Base-by-base conservation (phyloP, 2,888 invertebrate species). In the Acanthopleura granulata region DNA sequence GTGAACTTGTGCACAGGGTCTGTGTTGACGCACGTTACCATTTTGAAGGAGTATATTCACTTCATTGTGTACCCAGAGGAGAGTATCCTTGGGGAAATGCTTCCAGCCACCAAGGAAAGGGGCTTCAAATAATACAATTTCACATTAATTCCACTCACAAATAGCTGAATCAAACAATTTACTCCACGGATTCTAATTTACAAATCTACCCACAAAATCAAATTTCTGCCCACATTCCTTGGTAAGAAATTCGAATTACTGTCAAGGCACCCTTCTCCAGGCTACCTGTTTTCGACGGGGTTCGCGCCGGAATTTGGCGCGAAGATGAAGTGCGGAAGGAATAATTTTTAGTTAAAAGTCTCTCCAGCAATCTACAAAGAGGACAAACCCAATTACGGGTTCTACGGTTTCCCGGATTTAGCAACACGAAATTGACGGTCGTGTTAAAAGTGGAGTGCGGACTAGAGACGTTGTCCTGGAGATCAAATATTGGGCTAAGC, bases 181-280 rank as follows among this genome's bases (percentile, higher is more conserved):
- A 40, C 40, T 40, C 40, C 40, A 40, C 40, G 40, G 40, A 40
- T 9, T 57, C 57, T 57, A n/a, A 57, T 57, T 57, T 57, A 57
- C n/a, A 57, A 57, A n/a, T 57, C 57, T 57, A 57, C 57, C 22
- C n/a, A 22, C 57, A n/a, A 57, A 57, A 57, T 57, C 22, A 22
- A 57, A 57, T 57, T 57, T 12, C 57, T 18, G 18, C 22, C 57
- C 57, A 18, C 22, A 18, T 57, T 57, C 57, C 57, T 57, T 22
- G 57, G 57, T 57, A 57, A 57, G 57, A 57, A 57, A 57, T 57
- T 57, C 22, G 57, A 57, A 57, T 57, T 57, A 57, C 57, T 57
- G 40, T 40, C 40, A 40, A 40, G 40, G 40, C 40, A 40, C 40
- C 40, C 40, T 40, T 40, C 40, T 40, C 40, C 40, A 3, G 40